Base-by-base conservation (phyloP, 2,888 invertebrate species). In the Pollenia labialis region DNA sequence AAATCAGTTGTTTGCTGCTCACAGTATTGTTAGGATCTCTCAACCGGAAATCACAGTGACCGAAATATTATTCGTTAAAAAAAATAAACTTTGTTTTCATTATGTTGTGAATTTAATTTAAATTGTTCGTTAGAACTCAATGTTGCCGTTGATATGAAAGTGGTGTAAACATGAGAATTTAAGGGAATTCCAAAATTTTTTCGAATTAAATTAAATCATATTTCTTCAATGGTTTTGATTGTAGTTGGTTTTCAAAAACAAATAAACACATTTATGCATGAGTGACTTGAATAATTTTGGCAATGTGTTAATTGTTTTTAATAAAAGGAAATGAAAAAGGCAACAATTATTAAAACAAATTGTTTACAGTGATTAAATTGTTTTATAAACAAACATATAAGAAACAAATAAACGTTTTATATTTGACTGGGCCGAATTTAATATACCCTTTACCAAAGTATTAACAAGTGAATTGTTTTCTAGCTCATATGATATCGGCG, bases 1-100 rank as follows among this genome's bases (percentile, higher is more conserved):
- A 87, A 87, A 87, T 87, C 87, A 87, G 87, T 87, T 87, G 87
- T 87, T 87, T 64, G 87, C 87, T 76, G 87, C 81, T 60, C 77
- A 87, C 72, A 87, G 87, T 74, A 87, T 87, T 87, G 87, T 81
- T 77, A 87, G 84, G 87, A 87, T 69, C 87, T 84, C 84, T 87
- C 84, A 87, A 84, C 80, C 87, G 84, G 84, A 87, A 87, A 87
- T 87, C 87, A 81, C 81, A 87, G 84, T 84, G 84, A 81, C 84
- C 83, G 76, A 83, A 80, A 77, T 84, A 44, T 58, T 23, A 50
- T 72, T 72, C 56, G 48, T 42, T 74, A 64, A 32, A 32, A 32
- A 32, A 32, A 32, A 32, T 32, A 32, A 81, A 64, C 32, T 71
- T 52, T 60, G 10, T 10, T 71, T 50, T 80, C 23, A 64, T 56